phyloP scores from a whole-genome alignment of 2,113 vertebrate genomes.

The Suricata suricatta region DNA sequence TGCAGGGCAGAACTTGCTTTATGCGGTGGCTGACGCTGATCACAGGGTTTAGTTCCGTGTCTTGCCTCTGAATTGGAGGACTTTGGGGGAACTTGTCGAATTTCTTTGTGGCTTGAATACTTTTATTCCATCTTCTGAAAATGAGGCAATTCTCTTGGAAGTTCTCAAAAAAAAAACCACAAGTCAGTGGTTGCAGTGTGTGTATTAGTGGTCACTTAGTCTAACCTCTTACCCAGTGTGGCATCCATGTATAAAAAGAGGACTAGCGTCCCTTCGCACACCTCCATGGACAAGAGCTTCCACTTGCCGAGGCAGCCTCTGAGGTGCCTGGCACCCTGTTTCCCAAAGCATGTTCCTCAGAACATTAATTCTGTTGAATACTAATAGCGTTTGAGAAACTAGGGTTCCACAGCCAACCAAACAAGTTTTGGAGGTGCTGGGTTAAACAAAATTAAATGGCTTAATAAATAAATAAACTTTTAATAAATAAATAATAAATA shows the following conservation, averaged over 20 bases:
- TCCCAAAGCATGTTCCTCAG: not conserved
- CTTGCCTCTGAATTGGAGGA: not conserved
- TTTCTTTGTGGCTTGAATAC: slow-evolving; percentile 1
- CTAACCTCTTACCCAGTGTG: not conserved
- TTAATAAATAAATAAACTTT: no score
- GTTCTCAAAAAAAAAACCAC: slow-evolving; percentile 4
- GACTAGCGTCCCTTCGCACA: not conserved
- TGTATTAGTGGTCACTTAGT: not conserved
- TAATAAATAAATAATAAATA: no score
- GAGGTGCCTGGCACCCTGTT: not conserved
- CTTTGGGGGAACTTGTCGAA: not conserved
- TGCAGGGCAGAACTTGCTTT: slow-evolving; percentile 20
- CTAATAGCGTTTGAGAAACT: not conserved
- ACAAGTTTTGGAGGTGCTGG: slow-evolving; percentile 7
- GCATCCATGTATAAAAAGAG: not conserved
- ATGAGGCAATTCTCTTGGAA: not conserved
- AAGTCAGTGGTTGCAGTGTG: not conserved
- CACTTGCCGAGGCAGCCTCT: not conserved
- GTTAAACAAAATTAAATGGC: not conserved
- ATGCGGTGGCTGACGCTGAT: not conserved
- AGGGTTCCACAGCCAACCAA: not conserved
- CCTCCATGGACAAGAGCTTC: not conserved
- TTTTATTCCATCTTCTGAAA: slow-evolving; percentile 22
- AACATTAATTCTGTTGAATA: not conserved
- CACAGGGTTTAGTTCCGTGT: not conserved